These are phyloP conservation scores for Limenitis arthemis DNA, from an alignment of 2,888 invertebrate genomes.

Conservation along the genomic window DNA sequence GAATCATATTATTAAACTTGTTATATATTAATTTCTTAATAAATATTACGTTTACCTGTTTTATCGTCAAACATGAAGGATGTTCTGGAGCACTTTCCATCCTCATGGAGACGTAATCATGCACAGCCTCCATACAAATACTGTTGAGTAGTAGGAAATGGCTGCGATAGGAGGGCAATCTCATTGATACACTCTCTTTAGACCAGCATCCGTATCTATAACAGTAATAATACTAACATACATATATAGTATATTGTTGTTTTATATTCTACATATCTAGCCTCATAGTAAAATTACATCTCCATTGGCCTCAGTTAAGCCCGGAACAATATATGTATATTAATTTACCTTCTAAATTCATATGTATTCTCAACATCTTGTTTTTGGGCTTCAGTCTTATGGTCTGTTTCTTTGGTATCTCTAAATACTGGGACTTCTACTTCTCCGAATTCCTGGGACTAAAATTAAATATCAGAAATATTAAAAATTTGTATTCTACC, in stretches of 20 bases:
- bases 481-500: no score
- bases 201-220: slow-evolving; percentile 83
- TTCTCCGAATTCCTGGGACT: neutral
- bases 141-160: slow-evolving; percentile 89
- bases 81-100: slow-evolving; percentile 86
- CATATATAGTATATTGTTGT: no score
- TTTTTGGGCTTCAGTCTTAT: slow-evolving; percentile 15
- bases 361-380: slow-evolving; percentile 13
- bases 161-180: slow-evolving; percentile 87
- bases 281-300: no score
- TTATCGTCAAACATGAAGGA: slow-evolving; percentile 88
- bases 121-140: slow-evolving; percentile 91
- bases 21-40: neutral
- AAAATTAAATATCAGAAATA: neutral
- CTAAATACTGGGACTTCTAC: slow-evolving; percentile 15
- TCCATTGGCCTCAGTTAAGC: no score
- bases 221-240: no score
- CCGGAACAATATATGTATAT: no score
- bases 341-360: slow-evolving; percentile 22
- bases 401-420: slow-evolving; percentile 15
- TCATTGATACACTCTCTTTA: slow-evolving; percentile 80
- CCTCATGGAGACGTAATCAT: slow-evolving; percentile 90
- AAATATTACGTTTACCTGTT: slow-evolving; percentile 71
- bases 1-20: neutral
- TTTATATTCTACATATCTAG: no score